These are phyloP conservation scores for Dromaius novaehollandiae DNA, from an alignment of 2,113 vertebrate genomes.

Conservation along the genomic window DNA sequence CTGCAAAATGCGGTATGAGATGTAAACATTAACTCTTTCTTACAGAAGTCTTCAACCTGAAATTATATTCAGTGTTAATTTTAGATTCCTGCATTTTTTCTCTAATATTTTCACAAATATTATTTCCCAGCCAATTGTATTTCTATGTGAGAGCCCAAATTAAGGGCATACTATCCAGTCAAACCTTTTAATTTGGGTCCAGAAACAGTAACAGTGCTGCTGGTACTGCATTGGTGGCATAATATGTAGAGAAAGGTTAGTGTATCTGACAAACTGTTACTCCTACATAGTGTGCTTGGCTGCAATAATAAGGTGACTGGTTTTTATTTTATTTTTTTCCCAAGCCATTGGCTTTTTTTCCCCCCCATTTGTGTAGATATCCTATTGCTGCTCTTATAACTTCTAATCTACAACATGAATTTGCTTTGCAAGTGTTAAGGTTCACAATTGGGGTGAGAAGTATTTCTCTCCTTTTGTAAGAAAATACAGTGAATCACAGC, in stretches of 20 bases:
- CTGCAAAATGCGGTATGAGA: neutral
- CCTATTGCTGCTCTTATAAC: neutral
- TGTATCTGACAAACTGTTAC: neutral
- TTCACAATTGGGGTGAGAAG: neutral
- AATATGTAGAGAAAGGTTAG: neutral
- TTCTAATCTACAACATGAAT: neutral
- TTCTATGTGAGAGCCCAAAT: accelerated
- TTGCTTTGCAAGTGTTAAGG: neutral
- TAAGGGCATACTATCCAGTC: neutral
- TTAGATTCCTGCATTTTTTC: neutral
- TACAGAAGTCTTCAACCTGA: neutral
- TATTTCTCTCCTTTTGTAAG: neutral
- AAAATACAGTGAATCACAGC: neutral
- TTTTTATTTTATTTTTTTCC: neutral
- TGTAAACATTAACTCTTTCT: neutral
- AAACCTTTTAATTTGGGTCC: neutral
- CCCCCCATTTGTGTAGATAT: neutral
- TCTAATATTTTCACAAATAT: neutral
- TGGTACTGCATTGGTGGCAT: neutral
- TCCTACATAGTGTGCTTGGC: neutral
- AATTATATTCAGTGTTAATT: neutral
- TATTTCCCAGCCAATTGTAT: neutral
- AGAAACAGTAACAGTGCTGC: neutral
- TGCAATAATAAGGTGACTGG: neutral
- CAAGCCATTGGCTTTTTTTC: neutral